Conservation (phyloP, 2,888 invertebrate genomes). For the Ditula angustiorana region DNA sequence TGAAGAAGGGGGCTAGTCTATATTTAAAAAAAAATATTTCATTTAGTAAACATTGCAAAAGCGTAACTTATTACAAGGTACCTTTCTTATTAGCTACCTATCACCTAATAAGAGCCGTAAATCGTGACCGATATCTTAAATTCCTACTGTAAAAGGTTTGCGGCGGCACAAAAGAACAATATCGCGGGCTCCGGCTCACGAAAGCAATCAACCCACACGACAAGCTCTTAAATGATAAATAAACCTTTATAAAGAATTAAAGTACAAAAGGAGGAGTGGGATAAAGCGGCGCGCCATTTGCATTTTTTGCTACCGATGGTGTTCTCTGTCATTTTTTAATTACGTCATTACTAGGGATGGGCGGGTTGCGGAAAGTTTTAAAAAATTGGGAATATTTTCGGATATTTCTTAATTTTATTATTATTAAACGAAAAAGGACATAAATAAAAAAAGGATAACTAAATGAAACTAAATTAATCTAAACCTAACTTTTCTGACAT, state of each 20-base stretch:
- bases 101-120: constrained; percentile 26
- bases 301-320: constrained; percentile 65
- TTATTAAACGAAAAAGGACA: too few species aligned
- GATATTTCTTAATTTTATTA: too few species aligned
- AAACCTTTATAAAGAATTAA: constrained; percentile 43
- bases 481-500: too few species aligned
- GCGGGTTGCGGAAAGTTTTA: too few species aligned
- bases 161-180: constrained; percentile 71
- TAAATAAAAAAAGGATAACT: too few species aligned
- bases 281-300: constrained; percentile 51
- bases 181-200: constrained; percentile 70
- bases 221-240: constrained; percentile 52
- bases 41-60: too few species aligned
- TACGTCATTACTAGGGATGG: not conserved
- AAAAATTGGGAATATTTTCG: too few species aligned
- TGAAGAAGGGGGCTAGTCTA: too few species aligned
- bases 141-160: constrained; percentile 64
- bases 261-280: constrained; percentile 28
- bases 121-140: constrained; percentile 45
- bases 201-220: constrained; percentile 74
- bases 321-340: not conserved
- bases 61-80: not conserved
- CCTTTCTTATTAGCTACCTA: constrained; percentile 13
- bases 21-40: too few species aligned
- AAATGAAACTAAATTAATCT: too few species aligned